phyloP scores from a whole-genome alignment of 1,140 invertebrate genomes.

The Lutraria rhynchaena region DNA sequence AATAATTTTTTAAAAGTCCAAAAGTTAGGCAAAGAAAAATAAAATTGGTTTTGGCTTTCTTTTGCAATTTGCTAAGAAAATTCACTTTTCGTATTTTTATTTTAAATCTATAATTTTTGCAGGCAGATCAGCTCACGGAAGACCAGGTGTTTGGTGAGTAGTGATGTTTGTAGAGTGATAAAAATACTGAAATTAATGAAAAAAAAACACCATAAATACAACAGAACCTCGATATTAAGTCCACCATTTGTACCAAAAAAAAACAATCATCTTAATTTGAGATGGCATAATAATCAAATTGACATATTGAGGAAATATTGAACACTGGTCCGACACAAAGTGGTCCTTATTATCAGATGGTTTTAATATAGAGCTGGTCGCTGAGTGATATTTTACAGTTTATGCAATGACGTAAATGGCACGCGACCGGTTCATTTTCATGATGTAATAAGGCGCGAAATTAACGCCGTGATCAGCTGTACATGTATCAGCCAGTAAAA shows the following conservation, averaged over 20 bases:
- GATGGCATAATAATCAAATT: neutral
- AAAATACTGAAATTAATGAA: neutral
- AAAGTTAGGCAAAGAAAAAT: slow-evolving; percentile 6
- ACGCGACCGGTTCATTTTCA: no score
- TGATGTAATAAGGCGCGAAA: no score
- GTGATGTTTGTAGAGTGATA: no score
- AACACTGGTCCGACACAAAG: neutral
- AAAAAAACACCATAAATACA: neutral
- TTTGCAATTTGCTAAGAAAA: neutral
- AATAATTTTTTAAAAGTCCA: neutral
- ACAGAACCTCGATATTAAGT: neutral
- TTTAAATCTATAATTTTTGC: neutral
- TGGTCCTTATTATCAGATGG: neutral
- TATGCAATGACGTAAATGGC: no score
- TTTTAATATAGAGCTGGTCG: no score
- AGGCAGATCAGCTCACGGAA: slow-evolving; percentile 33
- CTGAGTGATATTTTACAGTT: no score
- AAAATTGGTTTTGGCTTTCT: neutral
- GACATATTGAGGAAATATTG: neutral
- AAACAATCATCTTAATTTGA: neutral
- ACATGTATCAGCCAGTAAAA: no score
- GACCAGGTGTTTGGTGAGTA: slow-evolving; percentile 49
- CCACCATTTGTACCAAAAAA: neutral
- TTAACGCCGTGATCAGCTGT: no score
- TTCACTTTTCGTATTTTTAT: neutral